Percentiles rank a stretch among this genome's conserved stretches.
Evolutionary conservation across 2,888 invertebrate genomes (phyloP).

Genomic region (Zhengitettix transpicula): DNA sequence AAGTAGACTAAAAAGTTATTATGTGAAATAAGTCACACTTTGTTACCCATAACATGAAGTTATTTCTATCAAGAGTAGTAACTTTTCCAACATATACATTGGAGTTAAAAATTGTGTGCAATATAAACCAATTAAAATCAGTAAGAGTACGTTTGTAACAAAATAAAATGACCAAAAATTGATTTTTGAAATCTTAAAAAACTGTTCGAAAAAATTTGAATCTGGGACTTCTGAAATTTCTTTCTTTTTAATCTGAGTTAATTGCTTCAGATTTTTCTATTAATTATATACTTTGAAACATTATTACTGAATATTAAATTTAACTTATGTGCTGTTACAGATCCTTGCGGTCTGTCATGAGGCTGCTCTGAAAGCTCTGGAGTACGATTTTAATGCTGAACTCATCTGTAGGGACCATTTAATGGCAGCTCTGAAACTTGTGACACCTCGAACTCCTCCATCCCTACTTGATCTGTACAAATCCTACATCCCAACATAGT

Average conservation of each 20-base stretch:
- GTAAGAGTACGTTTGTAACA: too few species aligned
- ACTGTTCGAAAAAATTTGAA: too few species aligned
- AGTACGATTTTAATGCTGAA: slow-evolving; percentile 49
- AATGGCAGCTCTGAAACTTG: slow-evolving; percentile 45
- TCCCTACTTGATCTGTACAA: slow-evolving; percentile 58
- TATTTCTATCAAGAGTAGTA: too few species aligned
- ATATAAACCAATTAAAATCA: too few species aligned
- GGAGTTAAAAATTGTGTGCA: too few species aligned
- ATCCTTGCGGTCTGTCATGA: slow-evolving; percentile 71
- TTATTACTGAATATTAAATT: neutral
- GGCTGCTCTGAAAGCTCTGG: slow-evolving; percentile 72
- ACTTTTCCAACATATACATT: too few species aligned
- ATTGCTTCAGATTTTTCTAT: neutral
- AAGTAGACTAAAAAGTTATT: too few species aligned
- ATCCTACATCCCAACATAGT: slow-evolving; percentile 26
- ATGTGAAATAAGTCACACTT: too few species aligned
- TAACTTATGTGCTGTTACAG: slow-evolving; percentile 17
- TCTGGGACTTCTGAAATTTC: too few species aligned
- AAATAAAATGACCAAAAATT: too few species aligned
- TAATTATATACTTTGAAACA: slow-evolving; percentile 17
- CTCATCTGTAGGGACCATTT: slow-evolving; percentile 54
- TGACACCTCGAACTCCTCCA: slow-evolving; percentile 60
- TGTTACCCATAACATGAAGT: too few species aligned
- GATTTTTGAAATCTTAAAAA: too few species aligned
- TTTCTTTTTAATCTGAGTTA: neutral